Evolutionary conservation across 92 coral and sea anemone genomes (phyloP).

Genomic region (Epizoanthus ramosus): DNA sequence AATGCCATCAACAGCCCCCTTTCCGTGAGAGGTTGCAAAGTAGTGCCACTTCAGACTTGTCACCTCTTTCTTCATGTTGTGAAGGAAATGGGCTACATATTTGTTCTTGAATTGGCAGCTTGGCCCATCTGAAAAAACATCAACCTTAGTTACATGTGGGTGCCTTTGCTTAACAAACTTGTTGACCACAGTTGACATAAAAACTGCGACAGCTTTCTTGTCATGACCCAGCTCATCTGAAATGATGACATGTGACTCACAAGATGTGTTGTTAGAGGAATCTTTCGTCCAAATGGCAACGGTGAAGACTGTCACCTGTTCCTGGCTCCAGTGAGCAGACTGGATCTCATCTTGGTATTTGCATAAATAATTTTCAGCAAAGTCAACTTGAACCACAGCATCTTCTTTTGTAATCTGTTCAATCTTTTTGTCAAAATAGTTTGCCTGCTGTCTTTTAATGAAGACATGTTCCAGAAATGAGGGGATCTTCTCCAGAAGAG

Average conservation of each 20-base stretch:
- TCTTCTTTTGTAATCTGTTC: slow-evolving; percentile 45
- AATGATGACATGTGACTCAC: slow-evolving; percentile 53
- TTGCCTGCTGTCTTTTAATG: slow-evolving; percentile 59
- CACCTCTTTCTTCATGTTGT: slow-evolving; percentile 39
- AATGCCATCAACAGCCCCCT: slow-evolving; percentile 61
- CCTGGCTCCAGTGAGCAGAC: slow-evolving; percentile 73
- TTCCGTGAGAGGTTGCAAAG: slow-evolving; percentile 70
- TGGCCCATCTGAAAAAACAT: slow-evolving; percentile 70
- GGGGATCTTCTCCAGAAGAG: slow-evolving; percentile 30
- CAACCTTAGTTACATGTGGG: slow-evolving; percentile 45
- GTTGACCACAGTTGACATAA: slow-evolving; percentile 41
- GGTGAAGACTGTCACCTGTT: slow-evolving; percentile 64
- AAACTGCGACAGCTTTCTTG: slow-evolving; percentile 64
- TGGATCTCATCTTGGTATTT: slow-evolving; percentile 68
- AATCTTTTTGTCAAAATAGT: slow-evolving; percentile 54
- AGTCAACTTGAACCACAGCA: slow-evolving; percentile 70
- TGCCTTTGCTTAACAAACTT: slow-evolving; percentile 38
- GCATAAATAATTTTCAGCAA: slow-evolving; percentile 69
- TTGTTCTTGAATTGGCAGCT: slow-evolving; percentile 66
- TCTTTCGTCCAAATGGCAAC: slow-evolving; percentile 63
- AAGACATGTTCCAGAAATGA: slow-evolving; percentile 41
- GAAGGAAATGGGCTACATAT: slow-evolving; percentile 55
- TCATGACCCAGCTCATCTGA: slow-evolving; percentile 63
- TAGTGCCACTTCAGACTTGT: slow-evolving; percentile 52
- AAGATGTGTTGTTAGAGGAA: slow-evolving; percentile 29